phyloP scores from a whole-genome alignment of 2,797 vertebrate species.

The Allobates femoralis region DNA sequence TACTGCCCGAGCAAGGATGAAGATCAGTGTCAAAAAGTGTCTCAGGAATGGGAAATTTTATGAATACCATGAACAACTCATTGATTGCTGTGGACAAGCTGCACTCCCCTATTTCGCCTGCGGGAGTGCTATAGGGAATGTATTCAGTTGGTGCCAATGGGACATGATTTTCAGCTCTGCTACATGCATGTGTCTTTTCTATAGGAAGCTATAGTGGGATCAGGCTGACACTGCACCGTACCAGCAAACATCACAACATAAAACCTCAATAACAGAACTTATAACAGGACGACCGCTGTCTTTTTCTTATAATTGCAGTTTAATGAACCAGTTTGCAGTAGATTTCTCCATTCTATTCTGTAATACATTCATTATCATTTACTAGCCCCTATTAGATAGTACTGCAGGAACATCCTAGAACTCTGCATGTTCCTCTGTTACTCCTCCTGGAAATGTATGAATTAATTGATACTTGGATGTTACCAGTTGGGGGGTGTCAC shows the following conservation, averaged over 20 bases:
- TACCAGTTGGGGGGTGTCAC: too few relatives aligned
- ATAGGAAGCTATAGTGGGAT: not conserved
- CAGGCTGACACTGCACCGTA: not conserved
- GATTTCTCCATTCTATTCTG: not conserved
- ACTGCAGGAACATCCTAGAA: too few relatives aligned
- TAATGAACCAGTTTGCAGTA: not conserved
- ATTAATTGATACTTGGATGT: too few relatives aligned
- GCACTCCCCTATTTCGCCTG: not conserved
- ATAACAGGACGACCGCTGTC: not conserved
- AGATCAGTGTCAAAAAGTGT: not conserved
- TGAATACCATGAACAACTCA: too few relatives aligned
- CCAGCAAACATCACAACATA: not conserved
- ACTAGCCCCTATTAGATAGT: too few relatives aligned
- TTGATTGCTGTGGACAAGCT: not conserved
- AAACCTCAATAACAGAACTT: not conserved
- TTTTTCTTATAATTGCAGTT: slow-evolving; percentile 54
- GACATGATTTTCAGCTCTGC: not conserved
- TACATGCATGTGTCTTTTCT: not conserved
- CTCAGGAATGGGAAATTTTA: not conserved
- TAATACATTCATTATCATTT: not conserved
- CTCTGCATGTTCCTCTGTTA: too few relatives aligned
- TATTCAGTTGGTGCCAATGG: not conserved
- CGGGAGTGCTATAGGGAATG: not conserved
- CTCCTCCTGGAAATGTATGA: too few relatives aligned
- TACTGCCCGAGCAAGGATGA: not conserved